Evolutionary conservation across 30 jellyfish, hydroid and myxozoan species (phyloP), one percentile per base, ranked within the genome.

Genomic region (Clytia hemisphaerica): DNA sequence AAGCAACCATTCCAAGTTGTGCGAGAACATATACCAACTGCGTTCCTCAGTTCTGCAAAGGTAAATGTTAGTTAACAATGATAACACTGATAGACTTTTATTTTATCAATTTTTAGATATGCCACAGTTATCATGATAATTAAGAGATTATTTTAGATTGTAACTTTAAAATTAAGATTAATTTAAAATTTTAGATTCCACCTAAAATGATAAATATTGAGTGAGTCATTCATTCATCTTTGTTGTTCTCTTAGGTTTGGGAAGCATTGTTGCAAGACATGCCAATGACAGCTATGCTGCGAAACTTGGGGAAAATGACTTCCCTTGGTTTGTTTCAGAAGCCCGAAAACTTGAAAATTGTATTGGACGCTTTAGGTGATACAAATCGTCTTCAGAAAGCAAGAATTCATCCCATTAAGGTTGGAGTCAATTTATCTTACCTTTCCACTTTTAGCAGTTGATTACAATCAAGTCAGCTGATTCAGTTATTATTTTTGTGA

Each of bases 291-390:
- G 93, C 93, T 12, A 30, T 79, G 62, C 37, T 79, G 12, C 48
- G 93, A 42, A 79, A 79, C 54, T 66, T 79, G 48, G 93, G 93
- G n/a, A 79, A 79, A 46, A 79, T 79, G 93, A 44, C 78, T 32
- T 67, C 93, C 40, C 15, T 53, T 29, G 84, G 84, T 5, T 50
- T 79, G 73, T 79, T 79, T 57, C 67, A 67, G 25, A 79, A 79
- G 45, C 35, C 16, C 19, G 83, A 57, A 37, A 57, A 65, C 21
- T 72, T 73, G 0, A 0, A 4, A 2, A 55, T 21, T 34, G 79
- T 79, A 40, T 51, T 45, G 12, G 76, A 42, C 12, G 63, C 83
- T 67, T 48, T 79, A 21, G 33, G 37, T n/a, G 77, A 79, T 68
- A 79, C 49, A 54, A 45, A 44, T 10, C 75, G 82, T 0, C 78